Evolutionary conservation across 2,113 vertebrate genomes (phyloP), one percentile per base, ranked within the genome.

Genomic region (Sceloporus undulatus): DNA sequence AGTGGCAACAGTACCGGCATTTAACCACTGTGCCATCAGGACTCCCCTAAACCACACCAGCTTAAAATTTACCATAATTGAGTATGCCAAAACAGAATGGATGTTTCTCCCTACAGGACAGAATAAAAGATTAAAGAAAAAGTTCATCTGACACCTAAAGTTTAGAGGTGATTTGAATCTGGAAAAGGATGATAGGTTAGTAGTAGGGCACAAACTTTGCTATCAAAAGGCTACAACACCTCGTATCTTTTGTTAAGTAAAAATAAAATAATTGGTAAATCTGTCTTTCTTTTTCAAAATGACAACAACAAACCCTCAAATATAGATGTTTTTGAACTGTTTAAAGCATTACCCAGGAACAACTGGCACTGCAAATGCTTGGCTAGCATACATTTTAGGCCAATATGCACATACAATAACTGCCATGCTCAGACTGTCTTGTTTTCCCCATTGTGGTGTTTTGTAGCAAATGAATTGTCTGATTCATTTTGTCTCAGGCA

Each of bases 321-420:
- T 59, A 73, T 38, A 38, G 16, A 42, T 62, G 3, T 4, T 81
- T 73, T 87, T n/a, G 27, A 81, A 75, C n/a, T n/a, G 85, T 81
- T 73, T 74, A 56, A 71, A 76, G 40, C 6, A 34, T 2, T 76
- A 38, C 13, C 86, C 54, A 75, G 38, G 82, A 40, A 48, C 56
- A 76, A 82, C 11, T 87, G 86, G 56, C 25, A 52, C 56, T 82
- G 42, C 19, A 76, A 66, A 65, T 75, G 42, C 11, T 87, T 6
- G 29, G 79, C 65, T 79, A 76, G 48, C 38, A 82, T 56, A 38
- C 79, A 25, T 82, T 87, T 68, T 38, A 79, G n/a, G 29, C 48
- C 77, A 79, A 87, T 80, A 40, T 80, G 29, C 77, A 71, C 21
- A 73, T 9, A 71, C 23, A 48, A 70, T 48, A 71, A 9, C 38